Base-by-base conservation (phyloP, 2,113 vertebrate species). In the Leuciscus idus region DNA sequence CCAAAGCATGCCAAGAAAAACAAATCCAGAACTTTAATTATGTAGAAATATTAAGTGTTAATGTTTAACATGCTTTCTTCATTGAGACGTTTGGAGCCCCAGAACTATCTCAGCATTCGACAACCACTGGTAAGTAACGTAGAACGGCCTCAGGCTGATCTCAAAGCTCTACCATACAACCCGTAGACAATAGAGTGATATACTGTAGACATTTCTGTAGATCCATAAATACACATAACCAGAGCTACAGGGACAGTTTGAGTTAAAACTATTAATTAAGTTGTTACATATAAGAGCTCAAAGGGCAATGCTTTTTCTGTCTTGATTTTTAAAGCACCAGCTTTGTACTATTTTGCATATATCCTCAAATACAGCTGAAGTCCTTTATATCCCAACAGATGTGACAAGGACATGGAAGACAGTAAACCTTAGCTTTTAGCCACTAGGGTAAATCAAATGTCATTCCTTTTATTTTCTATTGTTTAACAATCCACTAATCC, bases 381-480 rank as follows among this genome's bases (percentile, higher is more conserved):
- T 93, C 93, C 94, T 97, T 95, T 96, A 95, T 96, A 93, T 97
- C 93, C 92, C 94, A 95, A 87, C 96, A 96, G 97, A 96, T 96
- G 92, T 96, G 95, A 95, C 89, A 92, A 90, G 95, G 95, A 94
- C 93, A 95, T 92, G 89, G 96, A 95, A 95, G 96, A 95, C 84
- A 94, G 92, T 94, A 96, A 95, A 94, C 94, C 94, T 91, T 95
- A 95, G 93, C 89, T 93, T 94, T 95, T 96, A 95, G 93, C 92
- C 82, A 85, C 93, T 96, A 96, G 96, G 97, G 96, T 96, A 97
- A 97, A 95, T 86, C 80, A 91, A 87, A 90, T 81, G 86, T 92
- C 91, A 92, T 92, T 89, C 86, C 90, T 92, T 10, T 87, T 87
- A 62, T 88, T 72, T 86, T 73, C 72, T 85, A 68, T 85, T 91